These are phyloP conservation scores for Tenthredo amoena DNA, from an alignment of 2,888 invertebrate species.

Conservation along the genomic window DNA sequence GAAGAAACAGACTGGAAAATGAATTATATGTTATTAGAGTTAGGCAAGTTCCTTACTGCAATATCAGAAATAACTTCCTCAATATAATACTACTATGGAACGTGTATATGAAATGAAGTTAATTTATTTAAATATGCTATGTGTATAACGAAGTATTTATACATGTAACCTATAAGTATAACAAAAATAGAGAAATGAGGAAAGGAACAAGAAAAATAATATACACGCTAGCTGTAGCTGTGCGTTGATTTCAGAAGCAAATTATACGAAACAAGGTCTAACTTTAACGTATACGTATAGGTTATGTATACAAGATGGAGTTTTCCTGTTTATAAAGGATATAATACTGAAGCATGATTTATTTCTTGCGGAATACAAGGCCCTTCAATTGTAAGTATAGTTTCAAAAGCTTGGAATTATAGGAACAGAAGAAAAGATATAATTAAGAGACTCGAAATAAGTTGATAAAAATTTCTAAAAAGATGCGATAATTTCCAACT, in stretches of 20 bases:
- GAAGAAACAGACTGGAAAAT: slow-evolving; percentile 17
- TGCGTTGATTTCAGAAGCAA: neutral
- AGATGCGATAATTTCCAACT: no score
- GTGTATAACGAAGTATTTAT: neutral
- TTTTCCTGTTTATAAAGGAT: neutral
- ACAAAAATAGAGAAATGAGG: neutral
- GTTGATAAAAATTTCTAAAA: neutral
- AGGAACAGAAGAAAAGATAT: neutral
- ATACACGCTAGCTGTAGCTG: neutral
- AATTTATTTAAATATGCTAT: neutral
- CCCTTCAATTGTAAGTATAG: neutral
- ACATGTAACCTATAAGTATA: neutral
- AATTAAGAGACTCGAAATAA: neutral
- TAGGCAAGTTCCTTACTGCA: neutral
- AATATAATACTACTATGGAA: neutral
- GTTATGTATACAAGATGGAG: neutral
- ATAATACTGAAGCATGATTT: slow-evolving; percentile 2
- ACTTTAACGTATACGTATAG: neutral
- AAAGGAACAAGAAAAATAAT: neutral
- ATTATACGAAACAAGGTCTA: neutral
- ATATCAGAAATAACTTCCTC: slow-evolving; percentile 4
- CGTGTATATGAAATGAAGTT: neutral
- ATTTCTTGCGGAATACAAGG: neutral
- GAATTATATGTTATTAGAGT: slow-evolving; percentile 9
- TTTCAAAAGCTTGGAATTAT: neutral